These are phyloP conservation scores for Buceros bicornis DNA, from an alignment of 2,797 vertebrate species.

Conservation along the genomic window DNA sequence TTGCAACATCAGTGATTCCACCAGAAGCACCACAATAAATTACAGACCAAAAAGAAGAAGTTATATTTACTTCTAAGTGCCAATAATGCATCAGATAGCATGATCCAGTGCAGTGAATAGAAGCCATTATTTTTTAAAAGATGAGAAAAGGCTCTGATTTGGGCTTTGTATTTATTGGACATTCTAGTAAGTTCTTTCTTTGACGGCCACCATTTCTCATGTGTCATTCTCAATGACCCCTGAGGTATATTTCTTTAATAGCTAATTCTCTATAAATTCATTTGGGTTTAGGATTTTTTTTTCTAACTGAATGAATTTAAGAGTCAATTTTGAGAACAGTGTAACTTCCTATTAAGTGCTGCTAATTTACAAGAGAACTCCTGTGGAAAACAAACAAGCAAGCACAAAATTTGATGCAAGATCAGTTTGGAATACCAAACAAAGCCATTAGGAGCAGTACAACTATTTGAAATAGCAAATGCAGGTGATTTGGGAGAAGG, in stretches of 20 bases:
- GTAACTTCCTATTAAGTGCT: conserved; percentile 71
- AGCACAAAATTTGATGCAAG: conserved; percentile 64
- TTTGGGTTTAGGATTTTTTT: background rate
- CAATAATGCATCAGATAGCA: conserved; percentile 17
- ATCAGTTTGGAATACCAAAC: conserved; percentile 53
- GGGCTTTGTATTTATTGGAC: conserved; percentile 54
- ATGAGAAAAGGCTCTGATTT: conserved; percentile 1
- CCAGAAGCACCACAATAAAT: background rate
- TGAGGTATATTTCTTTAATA: conserved; percentile 48
- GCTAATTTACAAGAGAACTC: conserved; percentile 70
- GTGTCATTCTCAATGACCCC: conserved; percentile 28
- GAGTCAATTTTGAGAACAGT: conserved; percentile 63
- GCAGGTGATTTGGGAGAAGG: background rate
- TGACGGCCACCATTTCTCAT: background rate
- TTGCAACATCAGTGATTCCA: background rate
- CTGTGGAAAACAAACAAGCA: conserved; percentile 35
- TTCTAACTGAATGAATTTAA: conserved; percentile 40
- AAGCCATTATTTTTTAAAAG: conserved; percentile 27
- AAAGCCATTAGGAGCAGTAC: conserved; percentile 63
- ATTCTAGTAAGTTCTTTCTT: conserved; percentile 61
- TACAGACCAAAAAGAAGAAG: background rate
- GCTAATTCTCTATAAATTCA: conserved; percentile 65
- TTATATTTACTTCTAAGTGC: conserved; percentile 45
- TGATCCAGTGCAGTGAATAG: background rate
- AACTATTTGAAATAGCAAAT: conserved; percentile 38